Evolutionary conservation across 1,140 invertebrate species (phyloP).

Genomic region (Bradysia coprophila): DNA sequence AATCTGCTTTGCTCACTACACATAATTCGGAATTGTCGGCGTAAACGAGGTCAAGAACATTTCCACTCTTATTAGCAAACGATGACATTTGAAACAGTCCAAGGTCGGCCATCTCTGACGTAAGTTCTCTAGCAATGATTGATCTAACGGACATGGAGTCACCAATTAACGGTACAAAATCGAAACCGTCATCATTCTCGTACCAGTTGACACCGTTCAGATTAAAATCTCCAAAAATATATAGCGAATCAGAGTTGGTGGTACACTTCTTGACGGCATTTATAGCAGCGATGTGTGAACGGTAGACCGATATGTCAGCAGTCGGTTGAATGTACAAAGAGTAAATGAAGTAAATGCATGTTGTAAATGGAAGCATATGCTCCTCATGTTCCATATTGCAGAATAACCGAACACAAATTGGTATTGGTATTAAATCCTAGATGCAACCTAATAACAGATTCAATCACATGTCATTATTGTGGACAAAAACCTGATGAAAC

Average conservation of each 20-base stretch:
- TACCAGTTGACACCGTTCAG: background rate
- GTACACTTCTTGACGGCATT: background rate
- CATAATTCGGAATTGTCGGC: background rate
- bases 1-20: background rate
- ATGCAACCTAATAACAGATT: too few species aligned
- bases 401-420: too few species aligned
- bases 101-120: background rate
- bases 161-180: background rate
- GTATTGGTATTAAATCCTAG: too few species aligned
- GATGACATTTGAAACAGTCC: background rate
- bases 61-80: background rate
- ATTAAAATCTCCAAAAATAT: background rate
- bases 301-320: background rate
- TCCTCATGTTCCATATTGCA: too few species aligned
- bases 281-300: background rate
- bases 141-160: background rate
- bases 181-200: background rate
- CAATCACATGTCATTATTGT: too few species aligned
- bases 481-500: too few species aligned
- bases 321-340: background rate
- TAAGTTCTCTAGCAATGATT: background rate
- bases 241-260: background rate
- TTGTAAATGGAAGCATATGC: too few species aligned
- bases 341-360: too few species aligned
- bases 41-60: background rate